Conservation (phyloP, 2,797 vertebrate genomes). For the Diceros bicornis region DNA sequence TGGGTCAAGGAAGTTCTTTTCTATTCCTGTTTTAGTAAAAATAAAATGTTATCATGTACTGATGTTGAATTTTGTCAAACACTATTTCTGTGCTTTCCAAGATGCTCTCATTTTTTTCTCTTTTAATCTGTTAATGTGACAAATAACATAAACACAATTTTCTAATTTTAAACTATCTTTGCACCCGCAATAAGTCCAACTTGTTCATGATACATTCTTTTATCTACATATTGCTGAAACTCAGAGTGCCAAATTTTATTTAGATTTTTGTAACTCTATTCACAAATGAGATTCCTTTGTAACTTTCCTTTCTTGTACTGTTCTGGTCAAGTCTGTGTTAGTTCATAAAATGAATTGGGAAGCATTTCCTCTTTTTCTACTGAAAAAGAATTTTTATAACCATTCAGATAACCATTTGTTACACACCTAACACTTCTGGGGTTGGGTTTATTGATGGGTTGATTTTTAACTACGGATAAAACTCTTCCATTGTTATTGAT, state of each 20-base stretch:
- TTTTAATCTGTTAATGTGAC: background rate
- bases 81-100: background rate
- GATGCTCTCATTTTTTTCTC: background rate
- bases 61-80: background rate
- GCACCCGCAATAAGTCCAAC: background rate
- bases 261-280: constrained; percentile 27
- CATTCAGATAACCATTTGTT: background rate
- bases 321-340: background rate
- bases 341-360: background rate
- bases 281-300: background rate
- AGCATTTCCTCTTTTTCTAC: background rate
- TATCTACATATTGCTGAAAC: background rate
- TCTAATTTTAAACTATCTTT: constrained; percentile 32
- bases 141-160: background rate
- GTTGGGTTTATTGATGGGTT: background rate
- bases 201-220: background rate
- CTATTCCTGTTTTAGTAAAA: constrained; percentile 14
- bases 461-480: background rate
- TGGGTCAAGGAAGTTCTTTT: background rate
- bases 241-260: background rate
- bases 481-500: background rate
- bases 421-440: background rate
- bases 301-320: background rate
- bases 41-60: background rate
- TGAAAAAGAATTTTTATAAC: background rate